Conservation (phyloP, 2,797 vertebrate species). For the Micrastur ruficollis region DNA sequence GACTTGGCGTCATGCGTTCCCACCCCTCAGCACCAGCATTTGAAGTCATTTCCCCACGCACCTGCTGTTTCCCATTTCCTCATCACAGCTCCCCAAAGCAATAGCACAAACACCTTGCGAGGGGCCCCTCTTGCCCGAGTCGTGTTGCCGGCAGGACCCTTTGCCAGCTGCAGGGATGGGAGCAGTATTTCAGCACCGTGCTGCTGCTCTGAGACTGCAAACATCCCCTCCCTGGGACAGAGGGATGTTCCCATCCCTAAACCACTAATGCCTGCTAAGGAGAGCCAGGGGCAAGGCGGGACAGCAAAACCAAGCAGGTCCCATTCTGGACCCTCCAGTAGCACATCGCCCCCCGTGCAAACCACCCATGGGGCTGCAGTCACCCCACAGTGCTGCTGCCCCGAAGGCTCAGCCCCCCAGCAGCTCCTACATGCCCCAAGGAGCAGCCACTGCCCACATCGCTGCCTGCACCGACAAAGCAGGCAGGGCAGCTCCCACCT, state of each 20-base stretch:
- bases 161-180: neutral
- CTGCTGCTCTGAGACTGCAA: accelerated
- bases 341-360: accelerated
- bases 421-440: neutral
- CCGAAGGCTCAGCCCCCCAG: neutral
- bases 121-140: accelerated
- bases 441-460: neutral
- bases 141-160: neutral
- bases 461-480: neutral
- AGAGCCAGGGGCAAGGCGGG: neutral
- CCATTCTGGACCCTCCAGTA: neutral
- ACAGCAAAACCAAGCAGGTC: neutral
- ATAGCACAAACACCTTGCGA: neutral
- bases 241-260: neutral
- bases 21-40: neutral
- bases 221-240: neutral
- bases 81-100: neutral
- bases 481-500: neutral
- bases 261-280: neutral
- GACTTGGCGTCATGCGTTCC: neutral
- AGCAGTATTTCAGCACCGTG: accelerated
- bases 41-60: neutral
- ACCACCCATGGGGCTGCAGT: neutral
- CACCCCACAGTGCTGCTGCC: neutral
- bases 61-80: neutral